A percentile compares a stretch with the other conserved stretches of the same genome.
Evolutionary conservation across 2,797 vertebrate species (phyloP).

Genomic region (Sitta carolinensis): DNA sequence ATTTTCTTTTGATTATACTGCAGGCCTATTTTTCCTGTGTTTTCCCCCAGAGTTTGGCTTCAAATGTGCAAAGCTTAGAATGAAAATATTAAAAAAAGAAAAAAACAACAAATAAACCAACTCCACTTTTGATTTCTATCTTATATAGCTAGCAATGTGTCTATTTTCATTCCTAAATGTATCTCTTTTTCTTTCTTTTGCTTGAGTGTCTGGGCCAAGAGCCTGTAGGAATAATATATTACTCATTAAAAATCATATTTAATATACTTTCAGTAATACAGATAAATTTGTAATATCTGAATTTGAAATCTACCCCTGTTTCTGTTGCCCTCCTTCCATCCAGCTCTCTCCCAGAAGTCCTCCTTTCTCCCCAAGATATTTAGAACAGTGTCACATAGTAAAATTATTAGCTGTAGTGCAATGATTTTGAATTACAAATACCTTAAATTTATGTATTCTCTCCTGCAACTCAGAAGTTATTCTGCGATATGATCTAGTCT

Average conservation of each 20-base stretch:
- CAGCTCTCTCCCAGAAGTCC: neutral
- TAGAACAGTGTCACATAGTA: neutral
- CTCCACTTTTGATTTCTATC: neutral
- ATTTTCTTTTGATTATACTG: neutral
- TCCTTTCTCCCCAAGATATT: neutral
- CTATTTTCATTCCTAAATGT: neutral
- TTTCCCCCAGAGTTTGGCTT: neutral
- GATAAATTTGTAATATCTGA: neutral
- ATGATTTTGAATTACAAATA: neutral
- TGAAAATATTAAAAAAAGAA: neutral
- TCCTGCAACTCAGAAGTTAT: neutral
- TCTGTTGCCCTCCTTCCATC: neutral
- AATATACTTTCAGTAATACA: neutral
- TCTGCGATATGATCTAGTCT: neutral
- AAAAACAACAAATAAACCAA: neutral
- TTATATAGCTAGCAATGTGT: neutral
- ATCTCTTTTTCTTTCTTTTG: neutral
- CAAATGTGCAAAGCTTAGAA: neutral
- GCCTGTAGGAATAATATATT: neutral
- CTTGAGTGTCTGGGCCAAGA: neutral
- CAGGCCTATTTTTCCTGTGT: neutral
- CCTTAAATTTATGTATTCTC: neutral
- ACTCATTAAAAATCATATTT: neutral
- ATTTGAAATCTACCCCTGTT: neutral
- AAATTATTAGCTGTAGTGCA: neutral